Base-by-base conservation (phyloP, 2,888 invertebrate genomes). In the Tenthredo mesomela region DNA sequence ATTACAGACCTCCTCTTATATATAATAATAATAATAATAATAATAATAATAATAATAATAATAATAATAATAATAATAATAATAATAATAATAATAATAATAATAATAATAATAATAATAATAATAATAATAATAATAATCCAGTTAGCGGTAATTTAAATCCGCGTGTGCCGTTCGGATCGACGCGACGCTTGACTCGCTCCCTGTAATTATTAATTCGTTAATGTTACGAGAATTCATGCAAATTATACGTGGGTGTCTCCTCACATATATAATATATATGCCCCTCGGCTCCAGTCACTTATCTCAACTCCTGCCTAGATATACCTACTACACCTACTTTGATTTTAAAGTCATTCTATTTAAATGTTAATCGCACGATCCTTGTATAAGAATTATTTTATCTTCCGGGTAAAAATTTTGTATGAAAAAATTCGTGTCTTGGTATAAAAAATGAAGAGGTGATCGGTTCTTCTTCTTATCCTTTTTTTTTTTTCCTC, bases 181-280 rank as follows among this genome's bases (percentile, higher is more conserved):
- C 73, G 73, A 29, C 29, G 29, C 29, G 29, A 73, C 37, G 37
- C 40, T 61, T 33, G 6, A n/a, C n/a, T n/a, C 33, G 18, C 15
- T 67, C 18, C 29, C 77, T 47, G 18, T 77, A 18, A 29, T 77
- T 77, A 77, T 77, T 77, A 77, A 77, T 77, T 77, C 54, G 77
- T 77, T 77, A 54, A 77, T 77, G 54, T 54, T 77, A 43, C 71
- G 40, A 18, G 77, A 7, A 15, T 54, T 77, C 33, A 54, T 54
- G 77, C 77, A 50, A 77, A 77, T 50, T 54, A 29, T 7, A 54
- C 77, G 77, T 77, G 54, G 77, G 77, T 40, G 77, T 67, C 1
- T 25, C 25, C 37, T 37, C 37, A 37, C 33, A 33, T 33, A 33
- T 29, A 10, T 43, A 47, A n/a, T 0, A 10, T 43, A 47, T 47